Percentiles rank a stretch among this genome's conserved stretches.
Evolutionary conservation across 2,113 vertebrate species (phyloP).

Genomic region (Dolichallabes microphthalmus): DNA sequence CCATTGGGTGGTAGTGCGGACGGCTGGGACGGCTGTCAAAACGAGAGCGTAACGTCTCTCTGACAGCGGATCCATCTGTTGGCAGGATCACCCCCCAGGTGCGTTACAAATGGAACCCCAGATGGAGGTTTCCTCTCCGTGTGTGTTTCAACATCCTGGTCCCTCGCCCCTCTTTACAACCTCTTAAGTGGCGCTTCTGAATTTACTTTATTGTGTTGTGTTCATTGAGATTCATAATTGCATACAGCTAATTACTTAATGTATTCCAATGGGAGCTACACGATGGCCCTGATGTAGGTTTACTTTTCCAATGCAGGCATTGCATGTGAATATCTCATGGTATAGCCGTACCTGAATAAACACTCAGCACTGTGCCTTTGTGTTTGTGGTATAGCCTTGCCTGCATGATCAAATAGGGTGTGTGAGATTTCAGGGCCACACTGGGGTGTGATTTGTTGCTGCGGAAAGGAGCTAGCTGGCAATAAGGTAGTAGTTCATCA

Average conservation of each 20-base stretch:
- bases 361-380: background rate
- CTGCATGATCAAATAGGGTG: background rate
- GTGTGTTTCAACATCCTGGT: slow-evolving; percentile 22
- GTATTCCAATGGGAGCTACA: background rate
- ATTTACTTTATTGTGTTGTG: slow-evolving; percentile 15
- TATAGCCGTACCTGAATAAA: background rate
- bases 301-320: background rate
- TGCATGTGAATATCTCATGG: background rate
- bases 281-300: background rate
- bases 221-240: slow-evolving; percentile 20
- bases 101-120: slow-evolving; percentile 51
- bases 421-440: slow-evolving; percentile 14
- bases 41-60: slow-evolving; percentile 22
- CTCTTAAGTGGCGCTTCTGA: slow-evolving; percentile 11
- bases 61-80: slow-evolving; percentile 51
- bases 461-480: slow-evolving; percentile 38
- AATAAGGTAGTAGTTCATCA: slow-evolving; percentile 47
- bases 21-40: slow-evolving; percentile 44
- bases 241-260: slow-evolving; percentile 15
- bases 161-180: slow-evolving; percentile 18
- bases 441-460: slow-evolving; percentile 46
- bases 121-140: slow-evolving; percentile 48
- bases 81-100: slow-evolving; percentile 46
- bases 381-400: background rate
- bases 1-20: background rate